Evolutionary conservation across 1,140 invertebrate genomes (phyloP), one percentile per base, ranked within the genome.

Genomic region (Cheumatopsyche charites): DNA sequence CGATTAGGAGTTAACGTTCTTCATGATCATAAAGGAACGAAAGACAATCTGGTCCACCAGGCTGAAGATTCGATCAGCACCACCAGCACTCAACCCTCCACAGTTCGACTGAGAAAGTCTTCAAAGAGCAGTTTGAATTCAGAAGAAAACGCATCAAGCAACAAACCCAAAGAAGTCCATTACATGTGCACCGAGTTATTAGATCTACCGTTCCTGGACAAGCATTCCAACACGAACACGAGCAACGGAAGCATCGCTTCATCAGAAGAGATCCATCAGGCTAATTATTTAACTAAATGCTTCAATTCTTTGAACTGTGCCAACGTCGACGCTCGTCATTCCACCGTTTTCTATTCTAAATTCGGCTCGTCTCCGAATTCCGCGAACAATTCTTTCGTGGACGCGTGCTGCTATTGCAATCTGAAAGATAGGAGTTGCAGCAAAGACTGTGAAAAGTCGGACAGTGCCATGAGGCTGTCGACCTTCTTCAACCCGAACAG

Each of bases 261-360:
- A 0, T 69, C 62, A 0, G 75, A 74, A 17, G 42, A 58, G 23
- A 17, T 73, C 4, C 67, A 73, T 5, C 9, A 68, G 0, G 52
- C 71, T 3, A 77, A 47, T 74, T 79, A 81, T 2, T 76, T 84
- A 25, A 76, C 79, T 2, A 86, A 86, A 76, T 88, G 87, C 78
- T 81, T 88, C 26, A 85, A 85, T 71, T 85, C 83, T 9, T 78
- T 87, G 42, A 85, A 86, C 65, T 87, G 86, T 81, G 79, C 82
- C 49, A 73, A 80, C 45, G 9, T 36, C 0, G 79, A 77, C 26
- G 80, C 79, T 52, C 81, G 77, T 25, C 12, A 25, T 0, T 76
- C 80, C 45, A 82, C 80, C 68, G 74, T 82, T 58, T 80, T 80
- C 17, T 84, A 84, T 65, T 81, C 81, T 1, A 77, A 80, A 68